Conservation (phyloP, 2,113 vertebrate genomes). For the Colaptes auratus region DNA sequence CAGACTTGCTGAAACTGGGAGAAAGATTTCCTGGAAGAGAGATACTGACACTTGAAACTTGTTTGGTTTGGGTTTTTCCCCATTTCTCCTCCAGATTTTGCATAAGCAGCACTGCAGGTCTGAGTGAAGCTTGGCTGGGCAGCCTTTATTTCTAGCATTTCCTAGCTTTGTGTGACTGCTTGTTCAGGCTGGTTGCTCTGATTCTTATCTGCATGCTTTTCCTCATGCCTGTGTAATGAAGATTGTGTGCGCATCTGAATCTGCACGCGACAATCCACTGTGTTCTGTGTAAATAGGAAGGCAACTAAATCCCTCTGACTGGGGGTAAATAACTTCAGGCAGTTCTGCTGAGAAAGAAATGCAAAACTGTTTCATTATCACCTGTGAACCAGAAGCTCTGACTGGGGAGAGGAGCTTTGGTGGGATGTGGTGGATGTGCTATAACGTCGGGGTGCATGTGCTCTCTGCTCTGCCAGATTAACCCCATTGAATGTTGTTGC, state of each 20-base stretch:
- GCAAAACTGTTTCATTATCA: background rate
- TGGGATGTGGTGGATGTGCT: background rate
- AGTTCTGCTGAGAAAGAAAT: background rate
- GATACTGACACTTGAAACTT: background rate
- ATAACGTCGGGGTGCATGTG: accelerated
- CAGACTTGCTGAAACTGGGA: background rate
- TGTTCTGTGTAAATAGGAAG: background rate
- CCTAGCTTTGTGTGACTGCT: background rate
- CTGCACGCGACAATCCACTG: background rate
- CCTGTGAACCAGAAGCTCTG: background rate
- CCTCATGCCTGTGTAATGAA: background rate
- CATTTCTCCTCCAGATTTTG: background rate
- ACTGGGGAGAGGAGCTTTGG: background rate
- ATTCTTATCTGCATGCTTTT: background rate
- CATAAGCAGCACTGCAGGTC: background rate
- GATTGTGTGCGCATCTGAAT: background rate
- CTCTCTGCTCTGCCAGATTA: background rate
- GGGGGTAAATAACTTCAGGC: background rate
- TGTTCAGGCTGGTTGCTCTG: background rate
- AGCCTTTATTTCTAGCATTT: background rate
- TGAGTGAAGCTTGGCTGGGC: background rate
- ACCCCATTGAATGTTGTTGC: background rate
- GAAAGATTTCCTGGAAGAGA: background rate
- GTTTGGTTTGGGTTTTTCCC: background rate
- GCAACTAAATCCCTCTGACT: background rate